Base-by-base conservation (phyloP, 2,888 invertebrate species). In the Lochmaea crataegi region DNA sequence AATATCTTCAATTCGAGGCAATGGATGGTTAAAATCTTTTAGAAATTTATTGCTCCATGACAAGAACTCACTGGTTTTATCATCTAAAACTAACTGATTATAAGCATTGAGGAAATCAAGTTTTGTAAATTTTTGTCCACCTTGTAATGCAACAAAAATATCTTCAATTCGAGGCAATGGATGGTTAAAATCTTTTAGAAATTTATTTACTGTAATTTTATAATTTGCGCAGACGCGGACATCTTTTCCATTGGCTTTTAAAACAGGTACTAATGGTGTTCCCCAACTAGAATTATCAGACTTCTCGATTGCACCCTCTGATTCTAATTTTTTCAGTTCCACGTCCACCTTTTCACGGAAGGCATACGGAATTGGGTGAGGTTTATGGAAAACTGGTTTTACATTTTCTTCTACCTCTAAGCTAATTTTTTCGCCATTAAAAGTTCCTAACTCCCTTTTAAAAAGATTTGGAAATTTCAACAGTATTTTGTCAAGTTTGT, bases 181-280 rank as follows among this genome's bases (percentile, higher is more conserved):
- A 38, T 76, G 70, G 32, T 72, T 73, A 38, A 71, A 68, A 63
- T 77, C 73, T 64, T 73, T 45, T 41, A 76, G 51, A 64, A 42
- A 42, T 11, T 42, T 42, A 32, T 32, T 32, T 5, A 32, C 26
- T 32, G 82, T 82, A 3, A 80, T 75, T 69, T 81, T 82, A 66
- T 81, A 82, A 72, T 82, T 78, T n/a, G 74, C 78, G n/a, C 79
- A 82, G 32, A 77, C 61, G 6, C 76, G 63, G 10, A 77, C 56
- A 18, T 68, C 63, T 48, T 70, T 77, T 12, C 73, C 74, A 64
- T 74, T 65, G 12, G 42, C 65, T 48, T 77, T 77, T 14, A 74
- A 38, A 4, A 76, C 72, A 14, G 72, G 71, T 26, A 75, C 75
- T 22, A 22, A 22, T 51, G 73, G 71, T 12, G 76, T 76, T 61